Evolutionary conservation across 1,140 invertebrate species (phyloP).

Genomic region (Zaprionus tsacasi): DNA sequence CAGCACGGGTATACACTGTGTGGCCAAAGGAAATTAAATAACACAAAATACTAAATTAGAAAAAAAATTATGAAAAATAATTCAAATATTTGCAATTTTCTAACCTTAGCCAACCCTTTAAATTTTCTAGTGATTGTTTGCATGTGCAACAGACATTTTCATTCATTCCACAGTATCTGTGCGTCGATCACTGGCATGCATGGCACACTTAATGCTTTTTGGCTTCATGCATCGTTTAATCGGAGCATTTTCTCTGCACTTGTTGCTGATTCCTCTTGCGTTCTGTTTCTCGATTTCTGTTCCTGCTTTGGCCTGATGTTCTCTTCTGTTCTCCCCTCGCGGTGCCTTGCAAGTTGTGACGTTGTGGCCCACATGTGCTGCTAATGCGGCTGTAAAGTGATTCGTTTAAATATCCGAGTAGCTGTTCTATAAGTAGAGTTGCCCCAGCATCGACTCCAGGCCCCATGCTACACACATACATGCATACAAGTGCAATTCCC

Average conservation of each 20-base stretch:
- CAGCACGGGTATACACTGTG: constrained; percentile 9
- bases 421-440: constrained; percentile 28
- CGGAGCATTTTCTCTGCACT: constrained; percentile 53
- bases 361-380: constrained; percentile 31
- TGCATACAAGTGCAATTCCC: constrained; percentile 5
- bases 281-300: constrained; percentile 1
- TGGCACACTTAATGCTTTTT: constrained; percentile 6
- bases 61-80: neutral
- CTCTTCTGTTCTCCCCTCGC: neutral
- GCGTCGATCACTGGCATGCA: constrained; percentile 29
- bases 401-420: constrained; percentile 10
- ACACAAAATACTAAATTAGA: neutral
- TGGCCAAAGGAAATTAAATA: neutral
- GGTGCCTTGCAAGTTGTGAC: neutral
- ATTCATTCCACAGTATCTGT: constrained; percentile 11
- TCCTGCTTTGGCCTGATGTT: constrained; percentile 10
- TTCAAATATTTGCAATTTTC: neutral
- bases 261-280: constrained; percentile 20
- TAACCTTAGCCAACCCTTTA: neutral
- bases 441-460: no score
- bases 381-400: constrained; percentile 3
- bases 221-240: constrained; percentile 66
- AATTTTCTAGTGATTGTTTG: neutral
- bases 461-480: neutral
- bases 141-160: constrained; percentile 3